These are phyloP conservation scores for Agriotes lineatus DNA, from an alignment of 2,888 invertebrate genomes.

Conservation along the genomic window DNA sequence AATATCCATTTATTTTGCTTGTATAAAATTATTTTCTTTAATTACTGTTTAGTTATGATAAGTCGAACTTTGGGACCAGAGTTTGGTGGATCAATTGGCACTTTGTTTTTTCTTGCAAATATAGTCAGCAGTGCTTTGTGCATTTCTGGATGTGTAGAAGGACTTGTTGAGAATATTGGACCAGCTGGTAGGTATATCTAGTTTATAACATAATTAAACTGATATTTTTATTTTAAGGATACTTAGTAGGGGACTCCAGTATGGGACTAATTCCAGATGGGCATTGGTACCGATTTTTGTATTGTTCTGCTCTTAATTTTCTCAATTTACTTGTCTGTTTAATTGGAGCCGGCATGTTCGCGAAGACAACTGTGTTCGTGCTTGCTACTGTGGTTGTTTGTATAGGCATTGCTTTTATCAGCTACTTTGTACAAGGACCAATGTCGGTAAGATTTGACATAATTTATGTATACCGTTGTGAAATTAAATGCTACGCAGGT, in stretches of 20 bases:
- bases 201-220: background rate
- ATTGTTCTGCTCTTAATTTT: slow-evolving; percentile 85
- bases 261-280: slow-evolving; percentile 77
- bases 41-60: slow-evolving; percentile 88
- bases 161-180: slow-evolving; percentile 88
- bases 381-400: slow-evolving; percentile 83
- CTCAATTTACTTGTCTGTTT: slow-evolving; percentile 89
- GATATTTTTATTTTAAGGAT: slow-evolving; percentile 67
- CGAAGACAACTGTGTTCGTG: slow-evolving; percentile 91
- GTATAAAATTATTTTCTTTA: slow-evolving; percentile 33
- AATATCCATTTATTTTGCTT: slow-evolving; percentile 13
- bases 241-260: slow-evolving; percentile 67
- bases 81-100: slow-evolving; percentile 98
- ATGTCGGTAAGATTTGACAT: slow-evolving; percentile 57
- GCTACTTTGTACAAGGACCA: slow-evolving; percentile 79
- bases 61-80: slow-evolving; percentile 98
- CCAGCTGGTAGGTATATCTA: slow-evolving; percentile 72
- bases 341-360: slow-evolving; percentile 95
- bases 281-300: slow-evolving; percentile 90
- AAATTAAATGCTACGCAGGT: slow-evolving; percentile 74
- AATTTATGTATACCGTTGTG: too few relatives aligned
- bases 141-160: slow-evolving; percentile 96
- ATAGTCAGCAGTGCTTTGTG: slow-evolving; percentile 97
- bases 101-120: slow-evolving; percentile 97
- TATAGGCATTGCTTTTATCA: slow-evolving; percentile 83